These are phyloP conservation scores for Atta texana DNA, from an alignment of 1,140 invertebrate species.

Conservation along the genomic window DNA sequence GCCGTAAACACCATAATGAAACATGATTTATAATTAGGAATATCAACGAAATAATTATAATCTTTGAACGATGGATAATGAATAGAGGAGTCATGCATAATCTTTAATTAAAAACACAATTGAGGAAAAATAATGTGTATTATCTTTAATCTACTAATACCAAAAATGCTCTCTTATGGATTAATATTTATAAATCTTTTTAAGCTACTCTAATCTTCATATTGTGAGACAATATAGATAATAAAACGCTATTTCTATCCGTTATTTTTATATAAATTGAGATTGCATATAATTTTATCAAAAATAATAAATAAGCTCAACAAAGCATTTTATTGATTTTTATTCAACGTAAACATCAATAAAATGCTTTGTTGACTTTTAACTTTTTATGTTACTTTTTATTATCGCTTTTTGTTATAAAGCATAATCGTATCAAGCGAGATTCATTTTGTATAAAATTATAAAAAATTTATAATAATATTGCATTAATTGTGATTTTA, in stretches of 20 bases:
- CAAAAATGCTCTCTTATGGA: background rate
- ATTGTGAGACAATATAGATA: background rate
- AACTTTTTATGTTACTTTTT: background rate
- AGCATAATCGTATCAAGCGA: background rate
- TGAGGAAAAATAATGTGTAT: background rate
- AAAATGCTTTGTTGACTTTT: background rate
- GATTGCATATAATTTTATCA: background rate
- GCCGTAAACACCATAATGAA: background rate
- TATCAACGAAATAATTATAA: background rate
- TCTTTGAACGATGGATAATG: background rate
- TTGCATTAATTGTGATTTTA: background rate
- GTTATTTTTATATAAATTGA: background rate
- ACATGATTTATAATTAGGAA: background rate
- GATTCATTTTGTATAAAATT: background rate
- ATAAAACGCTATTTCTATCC: background rate
- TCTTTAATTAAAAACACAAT: background rate
- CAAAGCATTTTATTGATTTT: background rate
- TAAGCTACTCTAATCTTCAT: background rate
- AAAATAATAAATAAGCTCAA: background rate
- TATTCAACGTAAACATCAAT: too few relatives aligned
- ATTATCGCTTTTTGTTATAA: background rate
- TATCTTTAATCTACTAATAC: conserved; percentile 3
- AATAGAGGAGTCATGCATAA: background rate
- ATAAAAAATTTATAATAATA: conserved; percentile 10
- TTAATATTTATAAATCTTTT: conserved; percentile 6